Percentiles rank a stretch among this genome's conserved stretches.
phyloP scores from a whole-genome alignment of 2,797 vertebrate species.

The Takifugu ocellatus region DNA sequence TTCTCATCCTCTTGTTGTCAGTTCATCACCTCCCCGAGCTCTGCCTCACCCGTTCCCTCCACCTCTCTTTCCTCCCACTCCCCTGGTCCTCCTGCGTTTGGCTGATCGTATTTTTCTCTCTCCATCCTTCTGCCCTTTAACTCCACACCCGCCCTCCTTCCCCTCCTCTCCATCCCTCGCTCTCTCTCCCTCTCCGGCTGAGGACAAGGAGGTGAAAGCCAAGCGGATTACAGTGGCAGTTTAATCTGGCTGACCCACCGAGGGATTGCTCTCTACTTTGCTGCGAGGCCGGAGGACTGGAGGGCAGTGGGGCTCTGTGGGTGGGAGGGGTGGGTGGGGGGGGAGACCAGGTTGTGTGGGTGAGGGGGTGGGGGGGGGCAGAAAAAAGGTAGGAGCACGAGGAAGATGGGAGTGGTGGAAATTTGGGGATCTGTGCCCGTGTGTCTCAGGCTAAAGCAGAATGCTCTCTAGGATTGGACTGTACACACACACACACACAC shows the following conservation, averaged over 20 bases:
- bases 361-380: slow-evolving; percentile 12
- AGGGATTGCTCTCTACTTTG: slow-evolving; percentile 79
- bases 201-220: slow-evolving; percentile 82
- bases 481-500: slow-evolving; percentile 1
- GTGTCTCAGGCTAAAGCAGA: slow-evolving; percentile 34
- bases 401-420: slow-evolving; percentile 36
- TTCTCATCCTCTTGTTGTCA: slow-evolving; percentile 56
- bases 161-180: slow-evolving; percentile 9
- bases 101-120: slow-evolving; percentile 19
- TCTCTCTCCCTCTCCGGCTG: slow-evolving; percentile 50
- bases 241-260: slow-evolving; percentile 81
- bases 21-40: slow-evolving; percentile 18
- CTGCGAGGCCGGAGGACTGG: slow-evolving; percentile 65
- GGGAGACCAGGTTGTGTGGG: slow-evolving; percentile 31
- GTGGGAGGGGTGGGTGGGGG: slow-evolving; percentile 20
- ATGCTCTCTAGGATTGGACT: slow-evolving; percentile 46
- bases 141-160: background rate
- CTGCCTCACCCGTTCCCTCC: slow-evolving; percentile 19
- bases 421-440: slow-evolving; percentile 44
- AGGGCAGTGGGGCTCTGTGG: slow-evolving; percentile 49
- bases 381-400: slow-evolving; percentile 25
- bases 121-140: slow-evolving; percentile 25
- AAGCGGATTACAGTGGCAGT: slow-evolving; percentile 82
- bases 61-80: slow-evolving; percentile 12
- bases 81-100: slow-evolving; percentile 33